Conservation (phyloP, 2,113 vertebrate genomes). For the Ochotona curzoniae region DNA sequence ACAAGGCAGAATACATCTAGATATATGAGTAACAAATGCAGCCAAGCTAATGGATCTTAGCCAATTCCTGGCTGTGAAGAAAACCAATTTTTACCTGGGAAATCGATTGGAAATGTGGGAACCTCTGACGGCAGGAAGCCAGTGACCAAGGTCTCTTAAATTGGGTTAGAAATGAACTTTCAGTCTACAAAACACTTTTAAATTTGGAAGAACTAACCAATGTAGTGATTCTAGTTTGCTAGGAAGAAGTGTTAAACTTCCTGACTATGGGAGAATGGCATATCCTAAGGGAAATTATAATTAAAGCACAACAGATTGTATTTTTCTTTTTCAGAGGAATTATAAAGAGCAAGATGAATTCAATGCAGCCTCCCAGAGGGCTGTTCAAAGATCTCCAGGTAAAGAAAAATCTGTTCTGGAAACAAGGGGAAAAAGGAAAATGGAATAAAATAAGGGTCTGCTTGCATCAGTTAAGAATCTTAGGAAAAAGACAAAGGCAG, state of each 20-base stretch:
- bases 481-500: constrained; percentile 63
- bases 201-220: constrained; percentile 72
- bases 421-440: constrained; percentile 26
- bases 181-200: constrained; percentile 69
- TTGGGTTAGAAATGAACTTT: constrained; percentile 73
- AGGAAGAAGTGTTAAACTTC: constrained; percentile 68
- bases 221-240: constrained; percentile 64
- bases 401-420: constrained; percentile 76
- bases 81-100: constrained; percentile 71
- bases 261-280: constrained; percentile 60
- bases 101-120: constrained; percentile 68
- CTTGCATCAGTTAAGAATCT: constrained; percentile 65
- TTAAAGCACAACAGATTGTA: constrained; percentile 78
- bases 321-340: constrained; percentile 79
- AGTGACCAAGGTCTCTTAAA: constrained; percentile 65
- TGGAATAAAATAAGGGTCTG: constrained; percentile 62
- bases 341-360: constrained; percentile 70
- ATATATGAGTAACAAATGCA: constrained; percentile 59
- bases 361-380: constrained; percentile 65
- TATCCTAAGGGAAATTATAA: constrained; percentile 78
- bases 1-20: constrained; percentile 52
- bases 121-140: constrained; percentile 53
- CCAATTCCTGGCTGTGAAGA: constrained; percentile 68
- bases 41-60: constrained; percentile 65
- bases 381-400: constrained; percentile 74